These are phyloP conservation scores for Gnathonemus echidnorhynchus DNA, from an alignment of 2,113 vertebrate species.

Conservation along the genomic window DNA sequence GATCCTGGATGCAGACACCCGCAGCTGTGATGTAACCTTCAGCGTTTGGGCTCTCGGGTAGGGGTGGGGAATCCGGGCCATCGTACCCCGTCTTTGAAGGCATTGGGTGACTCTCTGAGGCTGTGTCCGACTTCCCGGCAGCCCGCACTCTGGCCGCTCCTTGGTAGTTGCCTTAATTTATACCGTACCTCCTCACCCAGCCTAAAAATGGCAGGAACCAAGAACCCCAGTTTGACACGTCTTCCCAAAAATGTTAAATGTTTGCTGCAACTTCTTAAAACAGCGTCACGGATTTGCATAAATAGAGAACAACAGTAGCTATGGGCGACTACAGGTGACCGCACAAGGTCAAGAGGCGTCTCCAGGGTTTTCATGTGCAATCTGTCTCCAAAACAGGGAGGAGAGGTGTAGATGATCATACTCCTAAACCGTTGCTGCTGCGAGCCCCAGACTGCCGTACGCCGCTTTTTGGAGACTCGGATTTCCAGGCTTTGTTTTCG, in stretches of 20 bases:
- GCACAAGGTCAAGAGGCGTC: background rate
- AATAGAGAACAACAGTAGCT: background rate
- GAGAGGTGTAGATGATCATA: background rate
- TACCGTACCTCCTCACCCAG: constrained; percentile 41
- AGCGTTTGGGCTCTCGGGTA: background rate
- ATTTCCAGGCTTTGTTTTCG: background rate
- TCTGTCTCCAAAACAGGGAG: background rate
- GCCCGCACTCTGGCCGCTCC: constrained; percentile 45
- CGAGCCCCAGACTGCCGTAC: background rate
- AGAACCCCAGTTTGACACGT: background rate
- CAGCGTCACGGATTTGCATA: background rate
- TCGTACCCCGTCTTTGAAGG: background rate
- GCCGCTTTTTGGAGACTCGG: background rate
- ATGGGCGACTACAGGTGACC: background rate
- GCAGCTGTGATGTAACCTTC: constrained; percentile 1
- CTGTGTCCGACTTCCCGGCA: constrained; percentile 33
- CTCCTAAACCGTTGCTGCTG: background rate
- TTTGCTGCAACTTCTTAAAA: background rate
- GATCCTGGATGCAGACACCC: background rate
- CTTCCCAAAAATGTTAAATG: background rate
- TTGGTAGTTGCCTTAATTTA: constrained; percentile 59
- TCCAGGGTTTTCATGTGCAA: background rate
- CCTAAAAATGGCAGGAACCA: constrained; percentile 11
- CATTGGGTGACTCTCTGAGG: constrained; percentile 24
- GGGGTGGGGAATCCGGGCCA: background rate